A percentile compares a stretch with the other conserved stretches of the same genome.
phyloP scores from a whole-genome alignment of 2,113 vertebrate species.

The Urocynchramus pylzowi region DNA sequence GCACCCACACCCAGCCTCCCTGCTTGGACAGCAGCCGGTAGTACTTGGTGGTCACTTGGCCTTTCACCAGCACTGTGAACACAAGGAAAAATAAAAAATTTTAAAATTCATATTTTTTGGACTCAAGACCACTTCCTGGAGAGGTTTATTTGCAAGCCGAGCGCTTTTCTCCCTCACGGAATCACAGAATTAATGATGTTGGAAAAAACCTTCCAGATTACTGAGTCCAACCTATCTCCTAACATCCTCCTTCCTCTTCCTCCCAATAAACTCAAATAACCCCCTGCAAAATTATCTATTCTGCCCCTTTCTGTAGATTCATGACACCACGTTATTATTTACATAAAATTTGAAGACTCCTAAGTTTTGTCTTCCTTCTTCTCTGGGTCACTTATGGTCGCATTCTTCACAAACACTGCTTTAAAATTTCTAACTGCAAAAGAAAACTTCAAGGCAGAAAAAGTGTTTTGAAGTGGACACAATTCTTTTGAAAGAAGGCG shows the following conservation, averaged over 20 bases:
- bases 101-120: rapidly evolving
- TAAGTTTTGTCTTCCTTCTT: not conserved
- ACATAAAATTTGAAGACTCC: not conserved
- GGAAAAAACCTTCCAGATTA: not conserved
- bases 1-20: conserved; percentile 95
- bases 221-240: not conserved
- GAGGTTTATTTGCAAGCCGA: not conserved
- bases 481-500: not conserved
- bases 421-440: not conserved
- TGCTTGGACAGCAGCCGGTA: conserved; percentile 90
- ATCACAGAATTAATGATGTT: not conserved
- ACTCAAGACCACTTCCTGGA: not conserved
- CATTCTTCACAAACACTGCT: not conserved
- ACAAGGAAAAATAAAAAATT: not conserved
- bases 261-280: not conserved
- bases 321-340: not conserved
- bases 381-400: not conserved
- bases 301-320: not conserved
- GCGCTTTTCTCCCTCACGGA: not conserved
- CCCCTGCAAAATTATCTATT: not conserved
- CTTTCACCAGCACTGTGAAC: conserved; percentile 88
- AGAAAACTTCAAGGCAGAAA: not conserved
- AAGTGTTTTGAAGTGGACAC: not conserved
- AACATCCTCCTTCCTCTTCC: not conserved
- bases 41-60: conserved; percentile 94